Evolutionary conservation across 2,797 vertebrate species (phyloP).

Genomic region (Malacoraja senta): DNA sequence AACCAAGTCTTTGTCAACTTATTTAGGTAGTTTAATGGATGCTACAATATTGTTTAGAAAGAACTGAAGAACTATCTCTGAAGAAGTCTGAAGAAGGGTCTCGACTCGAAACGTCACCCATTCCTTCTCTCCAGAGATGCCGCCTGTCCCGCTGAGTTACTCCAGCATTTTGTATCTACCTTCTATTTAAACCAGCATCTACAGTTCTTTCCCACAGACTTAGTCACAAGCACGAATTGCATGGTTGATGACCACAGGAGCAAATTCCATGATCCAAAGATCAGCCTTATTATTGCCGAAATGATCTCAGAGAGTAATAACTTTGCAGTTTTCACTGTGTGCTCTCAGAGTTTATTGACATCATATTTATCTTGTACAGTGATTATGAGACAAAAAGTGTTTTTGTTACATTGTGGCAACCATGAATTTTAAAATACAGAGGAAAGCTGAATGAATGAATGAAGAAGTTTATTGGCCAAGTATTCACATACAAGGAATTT

Average conservation of each 20-base stretch:
- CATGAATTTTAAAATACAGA: not conserved
- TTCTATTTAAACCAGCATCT: no score
- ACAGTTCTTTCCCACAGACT: not conserved
- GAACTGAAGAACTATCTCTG: no score
- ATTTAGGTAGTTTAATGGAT: no score
- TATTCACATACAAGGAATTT: no score
- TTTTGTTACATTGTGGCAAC: not conserved
- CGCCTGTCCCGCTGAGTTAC: no score
- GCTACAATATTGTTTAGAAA: no score
- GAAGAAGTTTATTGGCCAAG: no score
- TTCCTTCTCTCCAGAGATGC: no score
- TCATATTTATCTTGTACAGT: not conserved
- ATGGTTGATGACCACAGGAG: not conserved
- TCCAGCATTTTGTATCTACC: no score
- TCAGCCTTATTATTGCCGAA: not conserved
- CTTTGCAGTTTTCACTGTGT: not conserved
- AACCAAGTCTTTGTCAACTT: no score
- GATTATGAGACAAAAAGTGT: not conserved
- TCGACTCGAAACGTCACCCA: not conserved
- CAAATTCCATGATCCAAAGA: constrained; percentile 19
- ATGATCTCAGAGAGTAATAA: not conserved
- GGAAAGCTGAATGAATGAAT: no score
- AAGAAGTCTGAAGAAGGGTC: no score
- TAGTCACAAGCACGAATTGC: not conserved
- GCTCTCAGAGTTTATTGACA: not conserved